These are phyloP conservation scores for Diachasma alloeum DNA, from an alignment of 1,140 invertebrate genomes.

Conservation along the genomic window DNA sequence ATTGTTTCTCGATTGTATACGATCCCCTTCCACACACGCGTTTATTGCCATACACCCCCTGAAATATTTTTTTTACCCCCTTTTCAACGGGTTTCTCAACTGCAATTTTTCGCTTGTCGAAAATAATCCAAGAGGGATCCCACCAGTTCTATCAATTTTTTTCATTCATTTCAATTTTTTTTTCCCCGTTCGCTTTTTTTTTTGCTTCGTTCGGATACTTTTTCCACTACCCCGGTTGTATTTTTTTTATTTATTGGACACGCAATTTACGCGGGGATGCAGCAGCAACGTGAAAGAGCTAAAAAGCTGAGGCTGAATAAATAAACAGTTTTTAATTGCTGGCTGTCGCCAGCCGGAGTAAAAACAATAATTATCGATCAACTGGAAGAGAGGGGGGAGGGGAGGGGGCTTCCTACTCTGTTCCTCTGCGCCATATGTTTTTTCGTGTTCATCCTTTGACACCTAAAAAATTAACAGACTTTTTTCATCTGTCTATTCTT, in stretches of 20 bases:
- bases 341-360: slow-evolving; percentile 53
- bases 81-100: neutral
- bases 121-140: slow-evolving; percentile 12
- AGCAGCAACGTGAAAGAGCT: slow-evolving; percentile 51
- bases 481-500: neutral
- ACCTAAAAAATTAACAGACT: neutral
- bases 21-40: neutral
- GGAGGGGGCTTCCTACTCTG: neutral
- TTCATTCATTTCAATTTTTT: slow-evolving; percentile 6
- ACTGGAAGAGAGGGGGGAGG: neutral
- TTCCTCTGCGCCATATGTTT: neutral
- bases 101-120: slow-evolving; percentile 9
- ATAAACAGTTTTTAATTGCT: slow-evolving; percentile 66
- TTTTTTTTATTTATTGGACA: slow-evolving; percentile 22
- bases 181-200: neutral
- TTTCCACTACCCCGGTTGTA: neutral
- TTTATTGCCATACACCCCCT: neutral
- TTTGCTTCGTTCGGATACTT: neutral
- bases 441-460: neutral
- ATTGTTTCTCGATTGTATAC: slow-evolving; percentile 15
- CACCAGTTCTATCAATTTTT: slow-evolving; percentile 4
- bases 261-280: slow-evolving; percentile 25
- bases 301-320: slow-evolving; percentile 63
- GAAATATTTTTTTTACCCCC: neutral
- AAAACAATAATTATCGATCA: slow-evolving; percentile 65